Evolutionary conservation across 1,140 invertebrate genomes (phyloP).

Genomic region (Philopotamus ludificatus): DNA sequence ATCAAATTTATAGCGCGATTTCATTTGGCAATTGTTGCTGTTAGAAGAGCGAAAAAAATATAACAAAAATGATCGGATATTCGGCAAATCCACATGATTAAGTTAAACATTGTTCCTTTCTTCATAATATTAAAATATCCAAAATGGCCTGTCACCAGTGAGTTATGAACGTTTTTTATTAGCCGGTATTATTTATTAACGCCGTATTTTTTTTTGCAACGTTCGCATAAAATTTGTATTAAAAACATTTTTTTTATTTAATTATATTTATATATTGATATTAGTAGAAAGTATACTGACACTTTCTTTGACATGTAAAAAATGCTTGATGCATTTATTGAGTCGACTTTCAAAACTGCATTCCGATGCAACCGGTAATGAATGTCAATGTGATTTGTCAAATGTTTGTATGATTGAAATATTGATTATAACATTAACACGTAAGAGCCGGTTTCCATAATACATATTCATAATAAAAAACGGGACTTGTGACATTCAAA

Average conservation of each 20-base stretch:
- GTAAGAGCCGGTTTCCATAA: too few species aligned
- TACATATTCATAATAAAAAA: too few species aligned
- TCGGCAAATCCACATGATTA: not conserved
- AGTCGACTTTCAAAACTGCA: not conserved
- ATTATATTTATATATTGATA: not conserved
- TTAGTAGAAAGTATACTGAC: not conserved
- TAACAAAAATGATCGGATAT: not conserved
- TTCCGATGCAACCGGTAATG: not conserved
- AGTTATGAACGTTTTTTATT: too few species aligned
- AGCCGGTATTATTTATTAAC: too few species aligned
- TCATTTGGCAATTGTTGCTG: conserved; percentile 24
- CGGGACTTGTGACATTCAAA: too few species aligned
- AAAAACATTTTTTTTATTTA: too few species aligned
- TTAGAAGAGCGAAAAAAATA: conserved; percentile 11
- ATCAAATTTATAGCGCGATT: conserved; percentile 30
- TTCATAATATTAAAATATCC: not conserved
- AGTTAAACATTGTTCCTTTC: not conserved
- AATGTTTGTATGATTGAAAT: too few species aligned
- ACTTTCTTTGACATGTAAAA: not conserved
- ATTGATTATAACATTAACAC: too few species aligned
- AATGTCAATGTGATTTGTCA: too few species aligned
- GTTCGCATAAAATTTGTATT: too few species aligned
- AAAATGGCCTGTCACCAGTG: not conserved
- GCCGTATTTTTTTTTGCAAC: too few species aligned
- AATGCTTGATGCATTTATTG: not conserved